phyloP scores from a whole-genome alignment of 2,113 vertebrate genomes.

The Neolamprologus sp. region DNA sequence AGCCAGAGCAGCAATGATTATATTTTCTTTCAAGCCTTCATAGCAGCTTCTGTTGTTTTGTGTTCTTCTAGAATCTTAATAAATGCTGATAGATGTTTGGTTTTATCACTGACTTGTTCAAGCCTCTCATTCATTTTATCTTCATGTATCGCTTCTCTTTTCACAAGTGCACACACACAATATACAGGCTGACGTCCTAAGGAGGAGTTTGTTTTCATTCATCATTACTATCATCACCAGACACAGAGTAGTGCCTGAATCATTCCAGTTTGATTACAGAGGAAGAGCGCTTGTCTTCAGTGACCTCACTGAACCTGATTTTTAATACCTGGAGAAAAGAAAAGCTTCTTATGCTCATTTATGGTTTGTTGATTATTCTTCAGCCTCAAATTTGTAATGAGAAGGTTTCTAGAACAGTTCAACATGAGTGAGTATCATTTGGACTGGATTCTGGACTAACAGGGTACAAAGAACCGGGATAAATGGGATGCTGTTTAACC shows the following conservation, averaged over 20 bases:
- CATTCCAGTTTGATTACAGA: fast-evolving
- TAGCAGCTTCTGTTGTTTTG: neutral
- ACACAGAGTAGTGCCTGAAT: fast-evolving
- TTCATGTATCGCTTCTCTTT: fast-evolving
- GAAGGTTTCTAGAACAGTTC: fast-evolving
- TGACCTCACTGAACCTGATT: fast-evolving
- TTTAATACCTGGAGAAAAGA: fast-evolving
- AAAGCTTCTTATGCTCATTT: neutral
- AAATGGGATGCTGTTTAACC: fast-evolving
- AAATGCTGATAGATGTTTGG: fast-evolving
- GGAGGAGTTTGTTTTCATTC: neutral
- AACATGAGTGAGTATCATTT: fast-evolving
- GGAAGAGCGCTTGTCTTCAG: fast-evolving
- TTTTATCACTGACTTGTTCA: neutral
- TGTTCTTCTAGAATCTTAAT: neutral
- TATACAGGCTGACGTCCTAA: fast-evolving
- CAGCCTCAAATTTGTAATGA: neutral
- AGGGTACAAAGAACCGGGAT: fast-evolving
- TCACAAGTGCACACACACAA: fast-evolving
- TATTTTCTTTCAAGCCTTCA: neutral
- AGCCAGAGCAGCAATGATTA: neutral
- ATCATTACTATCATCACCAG: neutral
- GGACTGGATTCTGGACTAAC: neutral
- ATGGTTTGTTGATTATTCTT: fast-evolving
- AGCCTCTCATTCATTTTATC: fast-evolving